Percentiles rank a stretch among this genome's conserved stretches.
These are phyloP conservation scores for Micoletzkya japonica DNA, from an alignment of 2,888 invertebrate genomes.

Conservation along the genomic window DNA sequence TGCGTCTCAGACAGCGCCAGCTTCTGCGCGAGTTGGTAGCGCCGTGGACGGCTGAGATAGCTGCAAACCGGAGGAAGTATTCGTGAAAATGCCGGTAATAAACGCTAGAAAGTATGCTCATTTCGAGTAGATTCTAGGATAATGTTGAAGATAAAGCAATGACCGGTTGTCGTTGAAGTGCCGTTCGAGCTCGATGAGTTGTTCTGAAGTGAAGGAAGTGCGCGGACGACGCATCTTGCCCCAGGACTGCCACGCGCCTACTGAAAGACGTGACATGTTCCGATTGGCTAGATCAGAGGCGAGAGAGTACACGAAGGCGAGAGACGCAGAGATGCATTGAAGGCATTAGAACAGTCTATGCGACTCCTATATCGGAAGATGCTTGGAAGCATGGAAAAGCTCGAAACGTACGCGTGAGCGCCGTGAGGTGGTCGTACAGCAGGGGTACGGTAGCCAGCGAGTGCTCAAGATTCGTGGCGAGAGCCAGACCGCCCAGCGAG, in stretches of 20 bases:
- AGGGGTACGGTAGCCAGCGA: constrained; percentile 32
- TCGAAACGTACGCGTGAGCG: constrained; percentile 35
- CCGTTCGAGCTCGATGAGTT: constrained; percentile 92
- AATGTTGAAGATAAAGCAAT: too few relatives aligned
- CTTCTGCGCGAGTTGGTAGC: constrained; percentile 97
- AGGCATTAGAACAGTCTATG: background rate
- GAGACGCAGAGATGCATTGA: background rate
- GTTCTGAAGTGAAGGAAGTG: constrained; percentile 97
- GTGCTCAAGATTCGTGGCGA: background rate
- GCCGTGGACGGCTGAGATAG: constrained; percentile 93
- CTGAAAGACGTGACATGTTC: constrained; percentile 33
- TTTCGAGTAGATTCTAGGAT: background rate
- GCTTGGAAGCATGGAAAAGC: background rate
- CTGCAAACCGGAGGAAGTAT: constrained; percentile 71
- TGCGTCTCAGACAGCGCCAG: constrained; percentile 97
- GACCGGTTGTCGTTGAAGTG: constrained; percentile 88
- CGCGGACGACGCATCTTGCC: constrained; percentile 87
- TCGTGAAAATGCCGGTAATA: background rate
- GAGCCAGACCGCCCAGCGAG: too few relatives aligned
- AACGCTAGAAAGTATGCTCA: background rate
- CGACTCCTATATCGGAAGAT: background rate
- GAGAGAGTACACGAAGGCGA: too few relatives aligned
- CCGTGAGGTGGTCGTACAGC: constrained; percentile 46
- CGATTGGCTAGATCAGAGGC: background rate
- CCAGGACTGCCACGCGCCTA: constrained; percentile 62